These are phyloP conservation scores for Xenentodon cancila DNA, from an alignment of 2,797 vertebrate genomes.

Conservation along the genomic window DNA sequence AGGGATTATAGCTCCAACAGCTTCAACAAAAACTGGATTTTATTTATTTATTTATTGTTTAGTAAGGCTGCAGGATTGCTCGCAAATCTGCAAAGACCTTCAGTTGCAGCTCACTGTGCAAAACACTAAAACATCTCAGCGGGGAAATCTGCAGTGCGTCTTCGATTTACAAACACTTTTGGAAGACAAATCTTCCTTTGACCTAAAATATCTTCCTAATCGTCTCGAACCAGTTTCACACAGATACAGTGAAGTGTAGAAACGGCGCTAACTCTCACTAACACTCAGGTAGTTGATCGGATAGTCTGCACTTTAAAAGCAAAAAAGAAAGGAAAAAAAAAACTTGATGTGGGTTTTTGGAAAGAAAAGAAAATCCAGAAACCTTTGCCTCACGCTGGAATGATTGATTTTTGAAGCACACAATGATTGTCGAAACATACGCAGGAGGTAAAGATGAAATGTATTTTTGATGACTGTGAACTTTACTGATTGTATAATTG, in stretches of 20 bases:
- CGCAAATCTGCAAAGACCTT: not conserved
- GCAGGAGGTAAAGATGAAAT: slow-evolving; percentile 47
- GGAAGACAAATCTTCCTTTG: not conserved
- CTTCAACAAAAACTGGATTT: not conserved
- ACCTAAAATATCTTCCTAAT: not conserved
- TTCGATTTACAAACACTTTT: not conserved
- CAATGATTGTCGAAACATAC: no score
- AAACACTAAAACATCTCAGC: not conserved
- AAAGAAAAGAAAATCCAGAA: not conserved
- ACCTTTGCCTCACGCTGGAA: slow-evolving; percentile 42
- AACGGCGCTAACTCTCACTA: no score
- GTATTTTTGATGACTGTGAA: slow-evolving; percentile 21
- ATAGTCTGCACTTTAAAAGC: no score
- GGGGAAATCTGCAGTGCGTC: not conserved
- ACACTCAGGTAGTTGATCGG: no score
- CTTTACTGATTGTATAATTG: slow-evolving; percentile 48
- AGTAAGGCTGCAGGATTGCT: not conserved
- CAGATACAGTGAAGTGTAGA: no score
- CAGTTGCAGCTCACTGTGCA: not conserved
- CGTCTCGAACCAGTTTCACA: not conserved
- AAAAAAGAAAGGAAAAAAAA: no score
- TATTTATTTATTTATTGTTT: not conserved
- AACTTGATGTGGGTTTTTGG: not conserved
- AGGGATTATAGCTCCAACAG: slow-evolving; percentile 12
- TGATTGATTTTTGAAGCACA: slow-evolving; percentile 47